phyloP scores from a whole-genome alignment of 2,113 vertebrate genomes.

The Camelus dromedarius region DNA sequence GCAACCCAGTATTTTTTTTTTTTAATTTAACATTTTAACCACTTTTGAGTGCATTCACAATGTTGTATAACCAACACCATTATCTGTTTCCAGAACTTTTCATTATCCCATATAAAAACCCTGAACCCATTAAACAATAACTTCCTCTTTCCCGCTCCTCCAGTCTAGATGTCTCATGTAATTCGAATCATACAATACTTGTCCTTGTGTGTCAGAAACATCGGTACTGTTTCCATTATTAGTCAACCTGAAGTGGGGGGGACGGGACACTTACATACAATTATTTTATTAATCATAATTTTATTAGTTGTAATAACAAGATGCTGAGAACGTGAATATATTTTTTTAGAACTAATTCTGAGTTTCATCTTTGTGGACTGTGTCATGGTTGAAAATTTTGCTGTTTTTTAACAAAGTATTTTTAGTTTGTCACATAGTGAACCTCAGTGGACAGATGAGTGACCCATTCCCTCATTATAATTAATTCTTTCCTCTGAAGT shows the following conservation, averaged over 20 bases:
- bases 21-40: no score
- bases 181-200: no score
- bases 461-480: background rate
- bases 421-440: background rate
- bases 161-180: no score
- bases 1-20: no score
- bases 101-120: no score
- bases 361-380: background rate
- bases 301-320: background rate
- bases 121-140: no score
- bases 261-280: background rate
- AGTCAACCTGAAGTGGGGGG: background rate
- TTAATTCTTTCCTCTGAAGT: background rate
- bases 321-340: background rate
- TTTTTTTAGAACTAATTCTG: slow-evolving; percentile 51
- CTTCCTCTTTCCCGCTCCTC: no score
- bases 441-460: background rate
- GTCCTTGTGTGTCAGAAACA: no score
- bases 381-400: background rate
- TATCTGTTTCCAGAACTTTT: no score
- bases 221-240: background rate
- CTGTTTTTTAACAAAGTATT: background rate
- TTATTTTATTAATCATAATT: background rate
- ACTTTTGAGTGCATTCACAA: no score
- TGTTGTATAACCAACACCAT: no score